Evolutionary conservation across 2,113 vertebrate species (phyloP), one percentile per base, ranked within the genome.

Genomic region (Pterophyllum scalare): DNA sequence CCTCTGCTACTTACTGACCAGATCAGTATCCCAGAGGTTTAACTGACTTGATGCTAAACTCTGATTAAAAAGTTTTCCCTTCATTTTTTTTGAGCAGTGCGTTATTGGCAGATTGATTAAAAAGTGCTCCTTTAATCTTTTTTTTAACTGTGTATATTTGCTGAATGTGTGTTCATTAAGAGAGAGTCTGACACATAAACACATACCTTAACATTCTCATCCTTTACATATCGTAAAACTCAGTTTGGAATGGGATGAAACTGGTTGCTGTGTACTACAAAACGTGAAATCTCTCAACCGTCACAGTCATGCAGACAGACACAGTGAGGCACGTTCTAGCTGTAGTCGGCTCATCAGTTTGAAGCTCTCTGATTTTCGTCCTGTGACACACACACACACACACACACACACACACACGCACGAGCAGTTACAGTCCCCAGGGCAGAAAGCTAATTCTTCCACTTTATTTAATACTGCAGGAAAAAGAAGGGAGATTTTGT

Each of bases 391-490:
- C 40, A 67, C 80, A 65, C 70, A 33, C 49, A 59, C 67, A 38
- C 43, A 62, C 74, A 82, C 62, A 61, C 64, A 74, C 58, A 54
- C 20, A 62, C 56, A 58, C 46, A 46, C 59, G 58, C 31, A 54
- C 38, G 46, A 46, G 15, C 40, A 70, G 64, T 70, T 70, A 28
- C 59, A 19, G n/a, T 61, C 81, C 46, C 77, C 8, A 26, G 59
- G 75, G 83, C 22, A 49, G 74, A 43, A 77, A 81, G 46, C 54
- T 70, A 77, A 89, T 90, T 87, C 64, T 59, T 64, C 22, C 19
- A 24, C 79, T 88, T 88, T 87, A 80, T 75, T 89, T 24, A 88
- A 88, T 89, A 87, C 86, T 89, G 79, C 81, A 90, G 56, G 35
- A 81, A 38, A 38, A 22, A 64, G 40, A 22, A 72, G 40, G 82